Base-by-base conservation (phyloP, 2,797 vertebrate genomes). In the Enteromius paludinosus region DNA sequence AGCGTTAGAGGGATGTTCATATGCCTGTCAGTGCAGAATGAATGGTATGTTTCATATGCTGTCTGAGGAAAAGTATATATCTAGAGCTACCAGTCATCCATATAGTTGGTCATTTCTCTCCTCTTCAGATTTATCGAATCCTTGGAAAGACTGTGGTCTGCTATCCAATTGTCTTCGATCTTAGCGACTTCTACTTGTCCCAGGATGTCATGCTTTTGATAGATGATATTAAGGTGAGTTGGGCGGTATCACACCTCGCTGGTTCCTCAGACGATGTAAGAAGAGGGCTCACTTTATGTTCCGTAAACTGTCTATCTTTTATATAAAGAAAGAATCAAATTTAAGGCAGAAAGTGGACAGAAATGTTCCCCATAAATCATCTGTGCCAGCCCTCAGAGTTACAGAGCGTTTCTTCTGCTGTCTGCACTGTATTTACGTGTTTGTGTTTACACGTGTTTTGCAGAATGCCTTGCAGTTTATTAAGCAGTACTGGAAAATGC, bases 151-250 rank as follows among this genome's bases (percentile, higher is more conserved):
- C 98, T 2, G 97, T 99, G 78, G 98, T 99, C 82, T 98, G 97
- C 91, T 99, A 98, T 91, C 97, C 98, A 0, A 99, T 99, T 89
- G 97, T 99, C 89, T 99, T 99, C 89, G 98, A 99, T 93, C 94
- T 99, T 30, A 99, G 98, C 83, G 98, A 99, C 93, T 99, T 99
- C 92, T 99, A 99, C 95, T 95, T 99, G 96, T 99, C 97, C 84
- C 98, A 99, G 81, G 98, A 99, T 88, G 98, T 99, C 59, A 96
- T 99, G 95, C 94, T 99, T 90, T 93, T 99, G 90, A 99, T 99
- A 84, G 98, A 99, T 90, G 98, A 99, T 91, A 99, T 99, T 91
- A 98, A 97, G 96, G 98, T 99, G 94, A 91, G 90, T 86, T 28
- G 84, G 33, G 52, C 84, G 78, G 61, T 69, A 61, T 84, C 82